phyloP scores from a whole-genome alignment of 2,797 vertebrate species.

The Bovichtus variegatus region DNA sequence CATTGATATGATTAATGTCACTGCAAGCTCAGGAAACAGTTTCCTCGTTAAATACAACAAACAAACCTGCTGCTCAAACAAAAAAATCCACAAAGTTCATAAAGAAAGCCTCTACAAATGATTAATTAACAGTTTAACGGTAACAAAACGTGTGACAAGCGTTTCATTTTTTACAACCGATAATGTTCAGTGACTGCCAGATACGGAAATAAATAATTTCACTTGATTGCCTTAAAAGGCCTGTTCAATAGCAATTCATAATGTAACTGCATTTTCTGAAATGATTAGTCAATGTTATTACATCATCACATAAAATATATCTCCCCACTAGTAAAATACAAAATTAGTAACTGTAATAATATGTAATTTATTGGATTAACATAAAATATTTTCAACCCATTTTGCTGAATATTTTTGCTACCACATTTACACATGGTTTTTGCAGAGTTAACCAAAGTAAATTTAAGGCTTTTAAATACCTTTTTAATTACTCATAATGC shows the following conservation, averaged over 20 bases:
- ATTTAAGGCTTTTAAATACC: neutral
- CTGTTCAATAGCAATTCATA: neutral
- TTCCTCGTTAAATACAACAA: neutral
- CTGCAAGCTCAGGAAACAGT: neutral
- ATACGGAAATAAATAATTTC: neutral
- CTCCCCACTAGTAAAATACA: neutral
- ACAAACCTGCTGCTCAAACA: neutral
- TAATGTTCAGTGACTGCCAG: constrained; percentile 7
- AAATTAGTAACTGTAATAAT: neutral
- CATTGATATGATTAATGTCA: constrained; percentile 16
- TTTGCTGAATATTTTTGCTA: neutral
- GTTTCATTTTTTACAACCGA: constrained; percentile 1
- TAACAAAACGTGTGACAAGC: neutral
- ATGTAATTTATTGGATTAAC: constrained; percentile 8
- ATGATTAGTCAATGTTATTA: neutral
- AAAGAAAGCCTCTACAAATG: neutral
- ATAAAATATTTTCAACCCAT: neutral
- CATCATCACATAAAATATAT: neutral
- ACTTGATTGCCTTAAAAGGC: neutral
- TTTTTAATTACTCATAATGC: neutral
- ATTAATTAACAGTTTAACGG: neutral
- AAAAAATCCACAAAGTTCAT: neutral
- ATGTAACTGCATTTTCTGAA: neutral
- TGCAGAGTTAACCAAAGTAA: neutral
- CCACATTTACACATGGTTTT: neutral